Percentiles rank a stretch among this genome's conserved stretches.
Evolutionary conservation across 37 sponge, comb jelly and placozoan genomes (phyloP).

Genomic region (Petrosia ficiformis): DNA sequence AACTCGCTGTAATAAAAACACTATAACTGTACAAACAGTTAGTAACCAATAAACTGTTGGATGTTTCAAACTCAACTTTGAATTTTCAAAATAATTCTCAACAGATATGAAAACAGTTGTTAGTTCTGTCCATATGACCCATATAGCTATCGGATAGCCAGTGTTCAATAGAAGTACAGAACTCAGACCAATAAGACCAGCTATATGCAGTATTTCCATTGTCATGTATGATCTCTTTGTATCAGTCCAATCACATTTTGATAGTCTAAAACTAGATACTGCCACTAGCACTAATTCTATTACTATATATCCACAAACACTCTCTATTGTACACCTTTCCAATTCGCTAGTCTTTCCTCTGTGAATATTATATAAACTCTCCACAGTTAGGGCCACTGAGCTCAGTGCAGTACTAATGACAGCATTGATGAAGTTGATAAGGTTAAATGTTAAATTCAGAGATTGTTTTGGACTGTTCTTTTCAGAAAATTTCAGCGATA

Average conservation of each 20-base stretch:
- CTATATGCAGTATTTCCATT: constrained; percentile 14
- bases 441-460: no score
- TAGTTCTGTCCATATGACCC: constrained; percentile 38
- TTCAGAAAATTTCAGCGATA: no score
- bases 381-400: no score
- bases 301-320: constrained; percentile 35
- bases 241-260: neutral
- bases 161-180: constrained; percentile 13
- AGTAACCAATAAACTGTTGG: neutral
- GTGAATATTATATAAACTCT: neutral
- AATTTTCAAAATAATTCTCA: neutral
- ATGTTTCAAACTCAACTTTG: no score
- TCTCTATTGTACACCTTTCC: constrained; percentile 14
- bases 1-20: constrained; percentile 19
- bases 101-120: constrained; percentile 19
- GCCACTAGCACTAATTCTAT: constrained; percentile 4
- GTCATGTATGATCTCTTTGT: neutral
- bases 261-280: neutral
- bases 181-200: constrained; percentile 14
- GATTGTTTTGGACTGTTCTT: no score
- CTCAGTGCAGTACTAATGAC: no score
- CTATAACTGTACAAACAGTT: neutral
- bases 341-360: neutral
- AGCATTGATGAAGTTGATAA: no score
- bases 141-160: constrained; percentile 37